Evolutionary conservation across 1,140 invertebrate species (phyloP), one percentile per base, ranked within the genome.

Genomic region (Rhyzopertha dominica): DNA sequence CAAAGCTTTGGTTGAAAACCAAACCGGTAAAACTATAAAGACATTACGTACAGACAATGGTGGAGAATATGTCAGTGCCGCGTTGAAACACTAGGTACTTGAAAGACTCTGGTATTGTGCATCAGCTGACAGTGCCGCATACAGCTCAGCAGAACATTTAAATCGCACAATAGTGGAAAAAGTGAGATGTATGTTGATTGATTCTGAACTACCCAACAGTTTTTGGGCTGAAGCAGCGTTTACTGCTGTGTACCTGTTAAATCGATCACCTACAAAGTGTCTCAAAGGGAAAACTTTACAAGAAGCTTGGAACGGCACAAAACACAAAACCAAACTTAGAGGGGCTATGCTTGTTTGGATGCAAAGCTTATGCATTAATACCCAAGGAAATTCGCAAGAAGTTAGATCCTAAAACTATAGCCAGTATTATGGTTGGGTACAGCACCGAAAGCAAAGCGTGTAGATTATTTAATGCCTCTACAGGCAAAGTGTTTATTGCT

Each of bases 341-440:
- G 23, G 7, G 53, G 36, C 31, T 60, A 18, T 14, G 22, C 42
- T 25, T 51, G 2, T 54, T 56, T 48, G 54, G 54, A 10, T 48
- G 22, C 36, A 8, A 19, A 36, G 42, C 30, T 25, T 41, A 39
- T 44, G 31, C 28, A 8, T 17, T 37, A 12, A 42, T 40, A 3
- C 35, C 28, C 18, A 20, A 24, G n/a, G 5, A 40, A 29, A 13
- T 10, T 25, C 18, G 42, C 8, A 38, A 25, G 19, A 44, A 44
- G 3, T 37, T 18, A 18, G 47, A 49, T 38, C 1, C 9, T 5
- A 53, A 44, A 25, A 22, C 28, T 13, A 12, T 1, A 4, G 14
- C 22, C 10, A 7, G 3, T 5, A 38, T 20, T 9, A 17, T 40
- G 10, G 42, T 44, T 24, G 42, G n/a, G n/a, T n/a, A n/a, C n/a